These are phyloP conservation scores for Brachionus paranguensis DNA, from an alignment of 1,140 invertebrate species.

Conservation along the genomic window DNA sequence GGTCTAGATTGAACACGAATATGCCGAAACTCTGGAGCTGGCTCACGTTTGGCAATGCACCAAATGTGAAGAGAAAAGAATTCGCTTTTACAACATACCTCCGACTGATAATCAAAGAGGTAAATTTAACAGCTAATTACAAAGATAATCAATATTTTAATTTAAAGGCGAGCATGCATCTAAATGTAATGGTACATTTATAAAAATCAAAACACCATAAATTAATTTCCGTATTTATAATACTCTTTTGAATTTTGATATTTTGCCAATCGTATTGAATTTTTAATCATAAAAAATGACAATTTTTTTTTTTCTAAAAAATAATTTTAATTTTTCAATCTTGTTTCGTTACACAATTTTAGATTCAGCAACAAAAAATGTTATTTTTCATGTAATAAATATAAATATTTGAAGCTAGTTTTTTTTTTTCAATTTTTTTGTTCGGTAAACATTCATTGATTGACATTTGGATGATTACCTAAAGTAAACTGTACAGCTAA, in stretches of 20 bases:
- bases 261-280: neutral
- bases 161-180: conserved; percentile 17
- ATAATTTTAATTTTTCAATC: neutral
- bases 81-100: conserved; percentile 33
- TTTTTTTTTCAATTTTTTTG: neutral
- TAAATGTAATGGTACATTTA: conserved; percentile 7
- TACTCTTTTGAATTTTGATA: neutral
- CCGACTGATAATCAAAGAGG: conserved; percentile 29
- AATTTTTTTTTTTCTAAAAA: neutral
- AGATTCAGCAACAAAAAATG: neutral
- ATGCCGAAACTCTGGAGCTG: neutral
- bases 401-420: neutral
- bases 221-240: neutral
- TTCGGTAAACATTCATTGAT: neutral
- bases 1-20: conserved; percentile 21
- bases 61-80: conserved; percentile 33
- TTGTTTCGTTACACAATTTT: neutral
- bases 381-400: neutral
- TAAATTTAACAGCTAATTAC: neutral
- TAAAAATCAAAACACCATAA: conserved; percentile 2
- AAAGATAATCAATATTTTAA: neutral
- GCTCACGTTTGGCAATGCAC: conserved; percentile 24
- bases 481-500: neutral
- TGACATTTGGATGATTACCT: neutral
- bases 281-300: neutral